phyloP scores from a whole-genome alignment of 2,113 vertebrate species.

The Pelvicachromis taeniatus region DNA sequence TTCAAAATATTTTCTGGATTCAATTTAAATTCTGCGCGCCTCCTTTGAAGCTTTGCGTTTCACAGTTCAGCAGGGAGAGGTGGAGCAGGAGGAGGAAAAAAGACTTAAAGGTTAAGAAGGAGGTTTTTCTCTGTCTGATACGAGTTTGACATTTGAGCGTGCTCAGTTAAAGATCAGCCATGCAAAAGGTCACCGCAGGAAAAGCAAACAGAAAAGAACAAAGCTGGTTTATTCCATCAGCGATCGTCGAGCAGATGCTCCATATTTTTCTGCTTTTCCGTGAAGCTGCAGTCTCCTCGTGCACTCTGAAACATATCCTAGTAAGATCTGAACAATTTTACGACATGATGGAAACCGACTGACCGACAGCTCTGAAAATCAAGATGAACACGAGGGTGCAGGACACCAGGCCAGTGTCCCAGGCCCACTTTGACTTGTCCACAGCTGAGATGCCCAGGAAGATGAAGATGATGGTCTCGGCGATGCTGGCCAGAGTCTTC shows the following conservation, averaged over 20 bases:
- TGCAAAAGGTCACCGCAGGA: not conserved
- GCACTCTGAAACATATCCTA: not conserved
- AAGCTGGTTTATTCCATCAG: not conserved
- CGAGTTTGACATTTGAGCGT: not conserved
- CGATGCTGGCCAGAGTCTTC: slow-evolving; percentile 95
- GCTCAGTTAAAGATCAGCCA: not conserved
- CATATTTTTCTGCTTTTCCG: accelerated
- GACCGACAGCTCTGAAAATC: slow-evolving; percentile 89
- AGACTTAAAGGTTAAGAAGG: not conserved
- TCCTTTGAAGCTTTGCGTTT: not conserved
- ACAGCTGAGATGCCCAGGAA: slow-evolving; percentile 94
- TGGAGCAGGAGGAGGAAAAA: accelerated
- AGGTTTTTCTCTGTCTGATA: not conserved
- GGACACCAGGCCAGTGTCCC: slow-evolving; percentile 91
- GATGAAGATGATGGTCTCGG: slow-evolving; percentile 97
- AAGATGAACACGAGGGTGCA: slow-evolving; percentile 93
- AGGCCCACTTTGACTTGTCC: slow-evolving; percentile 95
- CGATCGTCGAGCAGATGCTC: not conserved
- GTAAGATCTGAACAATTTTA: not conserved
- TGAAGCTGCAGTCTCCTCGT: not conserved
- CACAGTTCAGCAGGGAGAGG: not conserved
- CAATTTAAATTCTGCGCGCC: not conserved
- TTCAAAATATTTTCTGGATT: not conserved
- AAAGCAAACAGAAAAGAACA: not conserved
- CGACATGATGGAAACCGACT: slow-evolving; percentile 13